Evolutionary conservation across 1,140 invertebrate species (phyloP).

Genomic region (Frieseomelitta varia): DNA sequence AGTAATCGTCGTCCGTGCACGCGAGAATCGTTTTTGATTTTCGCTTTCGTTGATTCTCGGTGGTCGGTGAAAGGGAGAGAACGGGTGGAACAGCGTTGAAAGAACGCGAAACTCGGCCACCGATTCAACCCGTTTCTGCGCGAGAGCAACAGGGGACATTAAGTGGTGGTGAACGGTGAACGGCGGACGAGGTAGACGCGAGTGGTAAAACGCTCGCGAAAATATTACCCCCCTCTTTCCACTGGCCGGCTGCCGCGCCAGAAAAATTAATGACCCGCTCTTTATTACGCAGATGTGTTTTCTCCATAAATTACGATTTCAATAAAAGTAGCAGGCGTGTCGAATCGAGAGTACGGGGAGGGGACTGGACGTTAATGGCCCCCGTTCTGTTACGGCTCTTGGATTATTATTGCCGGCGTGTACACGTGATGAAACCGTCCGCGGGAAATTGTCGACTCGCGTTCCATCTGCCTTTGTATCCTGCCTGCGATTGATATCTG

Average conservation of each 20-base stretch:
- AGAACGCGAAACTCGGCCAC: slow-evolving; percentile 43
- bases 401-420: slow-evolving; percentile 23
- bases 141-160: slow-evolving; percentile 28
- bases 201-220: slow-evolving; percentile 47
- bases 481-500: background rate
- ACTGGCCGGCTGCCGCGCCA: slow-evolving; percentile 4
- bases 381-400: background rate
- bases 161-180: slow-evolving; percentile 49
- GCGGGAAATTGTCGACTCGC: background rate
- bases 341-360: background rate
- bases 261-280: slow-evolving; percentile 59
- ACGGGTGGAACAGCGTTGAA: slow-evolving; percentile 10
- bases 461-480: background rate
- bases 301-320: slow-evolving; percentile 62
- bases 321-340: slow-evolving; percentile 35
- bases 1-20: no score
- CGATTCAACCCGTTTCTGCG: slow-evolving; percentile 47
- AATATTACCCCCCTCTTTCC: slow-evolving; percentile 46
- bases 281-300: slow-evolving; percentile 63
- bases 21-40: background rate
- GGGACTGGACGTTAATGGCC: slow-evolving; percentile 27
- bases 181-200: background rate
- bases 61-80: background rate
- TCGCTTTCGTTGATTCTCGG: background rate
- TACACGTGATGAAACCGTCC: slow-evolving; percentile 3